Conservation (phyloP, 2,113 vertebrate genomes). For the Trachemys scripta region DNA sequence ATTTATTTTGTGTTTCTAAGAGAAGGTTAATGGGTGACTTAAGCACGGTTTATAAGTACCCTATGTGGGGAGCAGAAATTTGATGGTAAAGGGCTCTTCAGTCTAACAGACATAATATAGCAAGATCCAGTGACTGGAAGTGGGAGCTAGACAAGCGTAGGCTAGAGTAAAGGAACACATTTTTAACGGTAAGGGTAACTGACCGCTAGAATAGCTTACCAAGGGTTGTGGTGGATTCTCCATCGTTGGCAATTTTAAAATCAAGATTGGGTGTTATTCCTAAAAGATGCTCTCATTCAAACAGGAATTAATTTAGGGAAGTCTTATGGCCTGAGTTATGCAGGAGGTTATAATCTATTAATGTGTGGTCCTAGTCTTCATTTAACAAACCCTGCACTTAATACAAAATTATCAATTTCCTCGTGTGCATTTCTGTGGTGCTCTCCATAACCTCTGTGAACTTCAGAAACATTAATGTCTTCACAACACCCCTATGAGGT, state of each 20-base stretch:
- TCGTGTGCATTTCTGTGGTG: not conserved
- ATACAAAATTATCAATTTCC: not conserved
- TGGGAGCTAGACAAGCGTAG: too few species aligned
- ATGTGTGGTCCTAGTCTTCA: not conserved
- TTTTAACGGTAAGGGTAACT: not conserved
- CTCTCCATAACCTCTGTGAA: not conserved
- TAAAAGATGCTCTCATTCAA: fast-evolving
- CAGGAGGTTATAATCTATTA: too few species aligned
- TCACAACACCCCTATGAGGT: not conserved
- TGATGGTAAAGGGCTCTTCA: too few species aligned
- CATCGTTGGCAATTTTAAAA: fast-evolving
- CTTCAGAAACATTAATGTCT: not conserved
- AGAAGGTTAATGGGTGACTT: too few species aligned
- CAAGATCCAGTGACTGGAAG: not conserved
- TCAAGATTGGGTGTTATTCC: not conserved
- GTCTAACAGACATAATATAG: too few species aligned
- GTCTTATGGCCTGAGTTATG: fast-evolving
- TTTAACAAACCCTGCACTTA: not conserved
- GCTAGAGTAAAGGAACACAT: not conserved
- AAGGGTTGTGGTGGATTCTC: not conserved
- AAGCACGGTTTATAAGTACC: too few species aligned
- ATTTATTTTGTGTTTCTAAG: too few species aligned
- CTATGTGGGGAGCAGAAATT: too few species aligned
- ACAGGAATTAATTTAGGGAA: fast-evolving
- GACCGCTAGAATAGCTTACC: fast-evolving